phyloP scores from a whole-genome alignment of 2,113 vertebrate genomes.

The Dasyornis broadbenti region DNA sequence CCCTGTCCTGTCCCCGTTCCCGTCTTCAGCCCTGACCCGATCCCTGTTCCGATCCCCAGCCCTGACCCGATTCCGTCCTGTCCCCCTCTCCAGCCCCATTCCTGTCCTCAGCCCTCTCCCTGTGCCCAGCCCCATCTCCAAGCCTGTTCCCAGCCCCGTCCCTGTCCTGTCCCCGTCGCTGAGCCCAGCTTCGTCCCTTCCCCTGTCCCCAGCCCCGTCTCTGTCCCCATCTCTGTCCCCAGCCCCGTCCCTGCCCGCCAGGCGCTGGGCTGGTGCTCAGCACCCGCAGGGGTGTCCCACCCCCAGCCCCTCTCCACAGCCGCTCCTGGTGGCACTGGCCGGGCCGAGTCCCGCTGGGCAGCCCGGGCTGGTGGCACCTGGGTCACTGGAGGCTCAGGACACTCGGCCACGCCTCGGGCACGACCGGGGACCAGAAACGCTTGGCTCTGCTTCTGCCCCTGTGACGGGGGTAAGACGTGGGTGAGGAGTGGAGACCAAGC shows the following conservation, averaged over 20 bases:
- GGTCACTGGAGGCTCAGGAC: background rate
- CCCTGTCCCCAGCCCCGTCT: no score
- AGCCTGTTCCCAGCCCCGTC: background rate
- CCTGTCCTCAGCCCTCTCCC: fast-evolving
- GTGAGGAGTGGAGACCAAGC: background rate
- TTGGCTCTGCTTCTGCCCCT: background rate
- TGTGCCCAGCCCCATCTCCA: no score
- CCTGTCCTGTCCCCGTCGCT: background rate
- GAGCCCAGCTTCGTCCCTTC: background rate
- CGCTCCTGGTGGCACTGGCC: background rate
- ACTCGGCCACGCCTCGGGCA: fast-evolving
- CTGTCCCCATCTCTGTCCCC: background rate
- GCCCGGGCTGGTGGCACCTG: background rate
- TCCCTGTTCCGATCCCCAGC: fast-evolving
- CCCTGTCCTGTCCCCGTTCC: background rate
- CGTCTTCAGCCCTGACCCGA: background rate
- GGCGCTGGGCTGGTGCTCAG: background rate
- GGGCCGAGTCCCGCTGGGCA: background rate
- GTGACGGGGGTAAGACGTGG: fast-evolving
- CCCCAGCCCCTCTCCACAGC: background rate
- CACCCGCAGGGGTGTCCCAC: fast-evolving
- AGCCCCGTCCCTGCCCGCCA: background rate
- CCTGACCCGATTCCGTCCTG: background rate
- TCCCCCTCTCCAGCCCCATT: background rate
- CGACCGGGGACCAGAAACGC: background rate